Evolutionary conservation across 2,888 invertebrate species (phyloP), one percentile per base, ranked within the genome.

Genomic region (Drymonia ruficornis): DNA sequence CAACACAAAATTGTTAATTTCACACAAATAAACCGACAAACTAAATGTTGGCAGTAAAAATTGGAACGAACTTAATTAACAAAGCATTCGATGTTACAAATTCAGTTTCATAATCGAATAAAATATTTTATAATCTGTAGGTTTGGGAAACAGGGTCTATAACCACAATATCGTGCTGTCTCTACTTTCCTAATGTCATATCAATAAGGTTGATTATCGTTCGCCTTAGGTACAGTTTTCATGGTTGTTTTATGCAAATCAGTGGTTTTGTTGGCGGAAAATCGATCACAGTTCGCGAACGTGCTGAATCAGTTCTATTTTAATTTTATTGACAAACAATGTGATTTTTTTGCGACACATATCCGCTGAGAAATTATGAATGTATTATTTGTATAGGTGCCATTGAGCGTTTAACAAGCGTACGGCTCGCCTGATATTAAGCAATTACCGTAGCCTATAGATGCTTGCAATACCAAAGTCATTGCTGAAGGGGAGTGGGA

Each of bases 271-370:
- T 47, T 18, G 19, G 29, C 34, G 43, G 19, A 16, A 43, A 50
- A 50, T 50, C 49, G 40, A 50, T 43, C 43, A 9, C 19, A 9
- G 16, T 29, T 43, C 19, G 13, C 31, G 47, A 31, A 23, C 50
- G 31, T 29, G n/a, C 15, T 15, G 13, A 42, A 34, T 16, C 28
- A 7, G 43, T 50, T 50, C 23, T 38, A 43, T 16, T 31, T 29
- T 43, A 19, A 50, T 42, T 43, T 43, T 50, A 43, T 42, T 43
- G 18, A 18, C 42, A 50, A 50, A 43, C 23, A 29, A 50, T 42
- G 15, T n/a, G 19, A 15, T 12, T 23, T 23, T 42, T 42, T 50
- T 50, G 16, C 43, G 50, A 31, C 36, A 50, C 18, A 12, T 42
- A 42, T 19, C 18, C 18, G 18, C 11, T 11, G 42, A 19, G 16